Percentiles rank a stretch among this genome's conserved stretches.
phyloP scores from a whole-genome alignment of 2,888 invertebrate genomes.

The Brenthis hecate region DNA sequence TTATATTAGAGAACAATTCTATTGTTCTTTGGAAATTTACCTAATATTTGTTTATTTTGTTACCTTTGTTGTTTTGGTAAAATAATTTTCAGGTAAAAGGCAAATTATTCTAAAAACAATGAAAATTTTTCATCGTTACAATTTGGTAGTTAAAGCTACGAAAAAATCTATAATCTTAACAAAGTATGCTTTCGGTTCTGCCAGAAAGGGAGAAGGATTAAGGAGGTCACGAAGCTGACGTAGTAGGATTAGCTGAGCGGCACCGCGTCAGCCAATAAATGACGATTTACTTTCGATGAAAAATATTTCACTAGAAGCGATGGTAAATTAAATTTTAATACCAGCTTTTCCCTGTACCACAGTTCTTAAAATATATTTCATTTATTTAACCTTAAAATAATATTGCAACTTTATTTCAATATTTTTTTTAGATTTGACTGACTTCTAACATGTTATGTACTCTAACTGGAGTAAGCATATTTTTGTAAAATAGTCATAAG shows the following conservation, averaged over 20 bases:
- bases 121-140: slow-evolving; percentile 6
- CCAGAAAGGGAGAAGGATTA: slow-evolving; percentile 72
- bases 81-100: background rate
- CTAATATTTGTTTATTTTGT: background rate
- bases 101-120: background rate
- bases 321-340: background rate
- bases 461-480: too few species aligned
- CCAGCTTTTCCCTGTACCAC: too few species aligned
- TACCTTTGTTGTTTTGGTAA: background rate
- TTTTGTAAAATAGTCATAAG: too few species aligned
- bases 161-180: slow-evolving; percentile 60
- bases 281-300: slow-evolving; percentile 51
- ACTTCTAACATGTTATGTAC: too few species aligned
- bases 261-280: slow-evolving; percentile 70
- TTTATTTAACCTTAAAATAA: too few species aligned
- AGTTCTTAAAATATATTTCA: too few species aligned
- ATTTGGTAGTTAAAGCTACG: slow-evolving; percentile 43
- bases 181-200: slow-evolving; percentile 60
- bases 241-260: slow-evolving; percentile 69
- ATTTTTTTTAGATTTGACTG: too few species aligned
- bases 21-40: background rate
- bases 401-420: too few species aligned
- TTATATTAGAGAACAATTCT: background rate
- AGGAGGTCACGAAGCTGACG: slow-evolving; percentile 74
- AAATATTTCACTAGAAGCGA: slow-evolving; percentile 46